Evolutionary conservation across 1,140 invertebrate genomes (phyloP).

Genomic region (Goniozus legneri): DNA sequence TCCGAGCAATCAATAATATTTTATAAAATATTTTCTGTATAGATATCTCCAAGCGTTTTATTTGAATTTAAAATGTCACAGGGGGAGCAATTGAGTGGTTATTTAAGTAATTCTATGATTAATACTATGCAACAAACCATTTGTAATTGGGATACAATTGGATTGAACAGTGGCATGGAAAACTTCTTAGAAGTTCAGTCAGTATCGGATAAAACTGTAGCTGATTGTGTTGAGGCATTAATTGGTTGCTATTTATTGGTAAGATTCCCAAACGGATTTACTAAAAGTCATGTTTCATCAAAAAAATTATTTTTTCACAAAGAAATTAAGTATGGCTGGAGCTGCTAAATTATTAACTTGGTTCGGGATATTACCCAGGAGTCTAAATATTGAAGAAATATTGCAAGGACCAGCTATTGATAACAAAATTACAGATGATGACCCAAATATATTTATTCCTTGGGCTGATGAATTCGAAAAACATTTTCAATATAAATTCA

Average conservation of each 20-base stretch:
- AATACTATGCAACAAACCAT: slow-evolving; percentile 25
- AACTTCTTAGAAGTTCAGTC: slow-evolving; percentile 51
- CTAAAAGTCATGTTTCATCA: background rate
- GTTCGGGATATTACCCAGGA: slow-evolving; percentile 63
- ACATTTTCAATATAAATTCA: slow-evolving; percentile 66
- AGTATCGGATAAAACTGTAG: slow-evolving; percentile 64
- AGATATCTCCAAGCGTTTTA: slow-evolving; percentile 47
- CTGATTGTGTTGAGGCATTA: slow-evolving; percentile 82
- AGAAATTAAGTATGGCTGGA: slow-evolving; percentile 23
- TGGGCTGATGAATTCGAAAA: slow-evolving; percentile 57
- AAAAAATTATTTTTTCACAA: background rate
- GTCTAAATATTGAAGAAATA: slow-evolving; percentile 44
- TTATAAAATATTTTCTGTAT: slow-evolving; percentile 4
- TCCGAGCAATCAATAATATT: background rate
- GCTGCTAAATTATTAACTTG: slow-evolving; percentile 69
- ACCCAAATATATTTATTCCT: slow-evolving; percentile 52
- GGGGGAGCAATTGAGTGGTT: slow-evolving; percentile 46
- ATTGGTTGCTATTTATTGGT: slow-evolving; percentile 73
- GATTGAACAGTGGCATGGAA: slow-evolving; percentile 42
- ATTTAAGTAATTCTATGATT: slow-evolving; percentile 28
- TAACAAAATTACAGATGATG: slow-evolving; percentile 2
- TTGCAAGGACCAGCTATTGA: slow-evolving; percentile 34
- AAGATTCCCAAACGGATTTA: slow-evolving; percentile 39
- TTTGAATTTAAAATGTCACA: slow-evolving; percentile 48
- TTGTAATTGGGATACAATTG: slow-evolving; percentile 26